phyloP scores from a whole-genome alignment of 2,797 vertebrate species.

The Channa striata region DNA sequence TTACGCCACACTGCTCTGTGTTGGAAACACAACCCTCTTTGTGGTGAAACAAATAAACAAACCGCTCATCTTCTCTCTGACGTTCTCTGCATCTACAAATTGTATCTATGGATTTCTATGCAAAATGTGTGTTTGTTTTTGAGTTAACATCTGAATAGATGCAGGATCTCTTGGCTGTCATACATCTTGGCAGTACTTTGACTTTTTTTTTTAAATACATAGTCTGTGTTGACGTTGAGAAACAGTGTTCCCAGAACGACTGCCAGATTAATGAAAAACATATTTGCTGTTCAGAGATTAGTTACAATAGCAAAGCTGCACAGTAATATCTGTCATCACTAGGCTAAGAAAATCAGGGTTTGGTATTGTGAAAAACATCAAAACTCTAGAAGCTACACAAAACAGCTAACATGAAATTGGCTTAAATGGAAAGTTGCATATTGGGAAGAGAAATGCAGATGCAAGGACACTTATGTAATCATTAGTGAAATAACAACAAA shows the following conservation, averaged over 20 bases:
- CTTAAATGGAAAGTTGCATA: conserved; percentile 1
- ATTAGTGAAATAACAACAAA: conserved; percentile 6
- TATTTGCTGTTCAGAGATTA: neutral
- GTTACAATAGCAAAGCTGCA: neutral
- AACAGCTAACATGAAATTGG: neutral
- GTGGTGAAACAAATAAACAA: conserved; percentile 50
- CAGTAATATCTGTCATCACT: neutral
- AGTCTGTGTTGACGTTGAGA: conserved; percentile 9
- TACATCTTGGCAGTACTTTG: conserved; percentile 1
- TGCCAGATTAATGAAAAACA: neutral
- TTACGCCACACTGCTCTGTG: conserved; percentile 55
- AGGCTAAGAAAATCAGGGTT: neutral
- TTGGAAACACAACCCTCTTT: conserved; percentile 68
- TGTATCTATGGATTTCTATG: conserved; percentile 1
- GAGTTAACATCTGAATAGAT: neutral
- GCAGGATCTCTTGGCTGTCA: conserved; percentile 24
- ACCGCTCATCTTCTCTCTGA: conserved; percentile 25
- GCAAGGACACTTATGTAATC: conserved; percentile 13
- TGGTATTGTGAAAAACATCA: neutral
- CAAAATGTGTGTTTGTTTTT: neutral
- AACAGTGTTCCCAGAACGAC: conserved; percentile 12
- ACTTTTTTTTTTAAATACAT: neutral
- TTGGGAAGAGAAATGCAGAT: conserved; percentile 12
- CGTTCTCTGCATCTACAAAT: conserved; percentile 14
- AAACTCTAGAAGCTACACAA: neutral